Conservation (phyloP, 2,888 invertebrate genomes). For the Drymonia ruficornis region DNA sequence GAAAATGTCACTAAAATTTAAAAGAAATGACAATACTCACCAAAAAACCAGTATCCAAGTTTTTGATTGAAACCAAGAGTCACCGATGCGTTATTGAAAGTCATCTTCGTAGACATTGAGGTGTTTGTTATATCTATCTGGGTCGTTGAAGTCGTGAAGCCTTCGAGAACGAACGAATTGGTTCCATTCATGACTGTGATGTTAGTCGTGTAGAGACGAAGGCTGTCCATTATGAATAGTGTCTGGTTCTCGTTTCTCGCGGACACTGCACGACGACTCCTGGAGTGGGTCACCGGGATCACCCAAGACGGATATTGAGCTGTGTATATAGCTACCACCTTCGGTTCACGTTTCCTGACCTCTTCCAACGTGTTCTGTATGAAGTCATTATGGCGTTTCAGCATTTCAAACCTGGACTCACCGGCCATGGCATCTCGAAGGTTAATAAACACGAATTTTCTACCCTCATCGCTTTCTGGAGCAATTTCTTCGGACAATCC, state of each 20-base stretch:
- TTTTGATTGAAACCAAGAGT: slow-evolving; percentile 54
- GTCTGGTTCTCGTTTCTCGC: slow-evolving; percentile 8
- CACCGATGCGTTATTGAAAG: slow-evolving; percentile 48
- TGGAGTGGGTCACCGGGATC: slow-evolving; percentile 50
- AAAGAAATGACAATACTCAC: slow-evolving; percentile 44
- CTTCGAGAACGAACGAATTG: slow-evolving; percentile 7
- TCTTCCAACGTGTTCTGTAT: slow-evolving; percentile 82
- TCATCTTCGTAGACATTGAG: slow-evolving; percentile 48
- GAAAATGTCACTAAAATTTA: too few relatives aligned
- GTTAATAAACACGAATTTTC: slow-evolving; percentile 81
- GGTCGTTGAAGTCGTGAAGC: slow-evolving; percentile 16
- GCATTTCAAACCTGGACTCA: slow-evolving; percentile 81
- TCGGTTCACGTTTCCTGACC: slow-evolving; percentile 67
- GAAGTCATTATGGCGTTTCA: slow-evolving; percentile 85
- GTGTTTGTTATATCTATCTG: slow-evolving; percentile 27
- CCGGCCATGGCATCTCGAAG: slow-evolving; percentile 85
- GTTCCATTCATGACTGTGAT: slow-evolving; percentile 33
- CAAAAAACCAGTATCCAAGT: slow-evolving; percentile 73
- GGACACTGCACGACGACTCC: slow-evolving; percentile 53
- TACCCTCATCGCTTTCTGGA: slow-evolving; percentile 58
- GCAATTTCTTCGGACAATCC: slow-evolving; percentile 61
- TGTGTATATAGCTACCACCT: slow-evolving; percentile 85
- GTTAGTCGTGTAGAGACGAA: slow-evolving; percentile 48
- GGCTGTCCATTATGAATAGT: slow-evolving; percentile 44
- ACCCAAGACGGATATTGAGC: slow-evolving; percentile 82